These are phyloP conservation scores for Numenius phaeopus DNA, from an alignment of 2,797 vertebrate genomes.

Conservation along the genomic window DNA sequence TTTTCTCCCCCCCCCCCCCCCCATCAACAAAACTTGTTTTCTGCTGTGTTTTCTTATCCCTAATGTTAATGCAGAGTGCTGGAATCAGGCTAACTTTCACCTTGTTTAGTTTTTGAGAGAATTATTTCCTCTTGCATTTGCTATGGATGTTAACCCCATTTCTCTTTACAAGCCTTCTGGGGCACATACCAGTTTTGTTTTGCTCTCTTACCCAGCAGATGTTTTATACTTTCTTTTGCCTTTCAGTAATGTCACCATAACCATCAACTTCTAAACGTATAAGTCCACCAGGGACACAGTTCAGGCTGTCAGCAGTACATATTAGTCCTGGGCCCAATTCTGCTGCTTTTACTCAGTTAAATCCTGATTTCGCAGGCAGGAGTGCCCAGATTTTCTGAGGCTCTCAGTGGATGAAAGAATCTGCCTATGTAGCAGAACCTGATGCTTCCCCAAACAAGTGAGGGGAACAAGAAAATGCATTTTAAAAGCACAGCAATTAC, in stretches of 20 bases:
- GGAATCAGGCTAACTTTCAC: conserved; percentile 15
- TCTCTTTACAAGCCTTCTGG: conserved; percentile 42
- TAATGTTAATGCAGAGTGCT: neutral
- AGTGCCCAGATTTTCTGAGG: neutral
- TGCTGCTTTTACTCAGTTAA: neutral
- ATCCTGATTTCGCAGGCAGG: neutral
- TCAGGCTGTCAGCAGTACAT: neutral
- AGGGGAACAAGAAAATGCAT: neutral
- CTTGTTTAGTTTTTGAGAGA: conserved; percentile 48
- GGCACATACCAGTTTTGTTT: conserved; percentile 45
- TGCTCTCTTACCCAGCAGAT: conserved; percentile 53
- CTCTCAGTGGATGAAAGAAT: neutral
- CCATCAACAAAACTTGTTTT: neutral
- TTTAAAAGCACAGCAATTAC: neutral
- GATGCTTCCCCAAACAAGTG: neutral
- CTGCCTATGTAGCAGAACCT: neutral
- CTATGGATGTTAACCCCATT: conserved; percentile 54
- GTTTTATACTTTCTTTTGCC: conserved; percentile 55
- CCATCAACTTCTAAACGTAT: conserved; percentile 10
- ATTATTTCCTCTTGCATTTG: conserved; percentile 52
- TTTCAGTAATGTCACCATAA: conserved; percentile 56
- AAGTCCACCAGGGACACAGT: conserved; percentile 17
- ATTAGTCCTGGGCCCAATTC: neutral
- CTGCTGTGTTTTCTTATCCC: neutral
- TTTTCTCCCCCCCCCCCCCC: neutral